These are phyloP conservation scores for Apotomis capreana DNA, from an alignment of 2,888 invertebrate genomes.

Conservation along the genomic window DNA sequence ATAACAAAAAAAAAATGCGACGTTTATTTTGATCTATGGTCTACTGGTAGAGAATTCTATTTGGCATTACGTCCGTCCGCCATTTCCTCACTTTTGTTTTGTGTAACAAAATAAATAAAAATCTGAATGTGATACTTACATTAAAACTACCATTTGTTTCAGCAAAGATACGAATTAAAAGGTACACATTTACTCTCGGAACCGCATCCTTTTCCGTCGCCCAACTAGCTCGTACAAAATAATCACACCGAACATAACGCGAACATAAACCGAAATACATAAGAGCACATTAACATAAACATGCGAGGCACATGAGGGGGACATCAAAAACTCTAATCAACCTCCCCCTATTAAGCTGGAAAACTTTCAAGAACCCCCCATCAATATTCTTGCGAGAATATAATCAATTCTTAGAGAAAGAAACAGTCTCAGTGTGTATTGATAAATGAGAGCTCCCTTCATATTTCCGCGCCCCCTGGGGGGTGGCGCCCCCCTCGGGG, in stretches of 20 bases:
- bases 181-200: neutral
- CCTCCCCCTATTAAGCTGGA: constrained; percentile 56
- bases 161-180: too few species aligned
- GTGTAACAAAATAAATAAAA: too few species aligned
- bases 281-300: constrained; percentile 35
- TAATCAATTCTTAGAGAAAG: constrained; percentile 83
- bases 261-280: constrained; percentile 34
- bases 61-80: too few species aligned
- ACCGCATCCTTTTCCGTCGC: neutral
- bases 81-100: too few species aligned
- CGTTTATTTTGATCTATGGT: too few species aligned
- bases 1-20: too few species aligned
- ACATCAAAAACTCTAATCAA: constrained; percentile 74
- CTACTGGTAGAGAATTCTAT: too few species aligned
- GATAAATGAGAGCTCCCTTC: constrained; percentile 83
- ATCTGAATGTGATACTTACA: too few species aligned
- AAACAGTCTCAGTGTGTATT: constrained; percentile 81
- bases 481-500: constrained; percentile 58
- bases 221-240: constrained; percentile 16
- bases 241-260: constrained; percentile 24
- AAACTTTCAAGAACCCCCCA: constrained; percentile 69
- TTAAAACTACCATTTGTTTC: too few species aligned
- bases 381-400: constrained; percentile 82
- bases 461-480: constrained; percentile 76
- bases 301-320: constrained; percentile 48